Evolutionary conservation across 2,113 vertebrate species (phyloP).

Genomic region (Paramisgurnus dabryanus): DNA sequence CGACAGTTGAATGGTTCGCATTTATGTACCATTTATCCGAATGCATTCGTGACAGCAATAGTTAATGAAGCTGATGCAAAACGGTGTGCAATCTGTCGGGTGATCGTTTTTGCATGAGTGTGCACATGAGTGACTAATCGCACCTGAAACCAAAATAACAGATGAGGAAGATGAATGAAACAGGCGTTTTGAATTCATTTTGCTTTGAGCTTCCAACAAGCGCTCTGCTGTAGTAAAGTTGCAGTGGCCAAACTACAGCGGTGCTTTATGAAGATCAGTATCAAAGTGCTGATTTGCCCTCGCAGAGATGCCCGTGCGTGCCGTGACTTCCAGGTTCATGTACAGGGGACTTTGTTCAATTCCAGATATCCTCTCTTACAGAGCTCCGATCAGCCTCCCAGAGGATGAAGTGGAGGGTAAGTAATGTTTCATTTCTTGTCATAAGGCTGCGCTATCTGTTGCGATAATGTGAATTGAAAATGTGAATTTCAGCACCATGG

Average conservation of each 20-base stretch:
- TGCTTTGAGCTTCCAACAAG: constrained; percentile 45
- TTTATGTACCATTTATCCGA: constrained; percentile 5
- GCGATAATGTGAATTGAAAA: not conserved
- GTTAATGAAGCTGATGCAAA: constrained; percentile 21
- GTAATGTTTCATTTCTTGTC: constrained; percentile 51
- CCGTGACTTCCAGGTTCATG: constrained; percentile 97
- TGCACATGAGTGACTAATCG: constrained; percentile 26
- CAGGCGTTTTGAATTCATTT: not conserved
- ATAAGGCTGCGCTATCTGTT: not conserved
- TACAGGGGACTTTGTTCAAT: constrained; percentile 97
- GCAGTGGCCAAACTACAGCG: constrained; percentile 62
- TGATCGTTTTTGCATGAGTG: constrained; percentile 14
- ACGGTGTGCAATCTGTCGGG: not conserved
- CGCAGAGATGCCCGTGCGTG: constrained; percentile 95
- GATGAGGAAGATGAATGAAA: constrained; percentile 21
- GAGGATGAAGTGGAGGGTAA: constrained; percentile 96
- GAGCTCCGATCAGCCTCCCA: constrained; percentile 84
- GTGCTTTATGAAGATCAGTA: constrained; percentile 77
- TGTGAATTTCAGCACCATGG: constrained; percentile 32
- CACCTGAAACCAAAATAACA: not conserved
- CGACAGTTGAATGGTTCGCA: constrained; percentile 6
- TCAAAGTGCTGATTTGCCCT: constrained; percentile 69
- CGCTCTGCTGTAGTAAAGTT: constrained; percentile 60
- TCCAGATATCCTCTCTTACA: constrained; percentile 88
- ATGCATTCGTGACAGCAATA: constrained; percentile 26